A percentile compares a stretch with the other conserved stretches of the same genome.
These are phyloP conservation scores for Podarcis muralis DNA, from an alignment of 2,113 vertebrate genomes.

Conservation along the genomic window DNA sequence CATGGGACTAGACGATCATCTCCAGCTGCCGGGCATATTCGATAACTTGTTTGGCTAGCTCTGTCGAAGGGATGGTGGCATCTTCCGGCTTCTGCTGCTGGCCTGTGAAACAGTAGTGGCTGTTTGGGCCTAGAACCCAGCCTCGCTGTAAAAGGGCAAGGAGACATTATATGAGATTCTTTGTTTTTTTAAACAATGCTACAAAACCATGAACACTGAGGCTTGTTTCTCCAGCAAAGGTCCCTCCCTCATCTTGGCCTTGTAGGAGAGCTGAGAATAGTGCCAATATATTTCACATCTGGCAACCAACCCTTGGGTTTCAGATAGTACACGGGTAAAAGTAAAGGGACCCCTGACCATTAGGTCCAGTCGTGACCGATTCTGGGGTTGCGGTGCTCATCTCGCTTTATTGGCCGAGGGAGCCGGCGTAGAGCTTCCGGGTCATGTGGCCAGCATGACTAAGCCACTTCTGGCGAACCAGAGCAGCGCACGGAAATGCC, in stretches of 20 bases:
- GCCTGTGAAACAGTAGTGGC: constrained; percentile 87
- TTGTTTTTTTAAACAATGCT: not conserved
- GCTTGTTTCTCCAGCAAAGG: not conserved
- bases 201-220: not conserved
- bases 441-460: no score
- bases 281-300: no score
- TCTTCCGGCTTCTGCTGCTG: constrained; percentile 93
- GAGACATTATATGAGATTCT: not conserved
- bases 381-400: no score
- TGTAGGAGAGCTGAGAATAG: no score
- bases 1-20: constrained; percentile 89
- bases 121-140: constrained; percentile 85
- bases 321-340: no score
- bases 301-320: no score
- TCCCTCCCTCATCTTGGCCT: not conserved
- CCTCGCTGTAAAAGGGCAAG: constrained; percentile 78
- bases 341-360: no score
- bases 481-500: no score
- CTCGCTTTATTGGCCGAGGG: no score
- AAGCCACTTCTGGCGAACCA: no score
- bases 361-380: fast-evolving
- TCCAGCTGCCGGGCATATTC: constrained; percentile 94
- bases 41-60: constrained; percentile 92
- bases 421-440: no score
- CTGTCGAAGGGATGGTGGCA: constrained; percentile 88